phyloP scores from a whole-genome alignment of 2,797 vertebrate species.

The Chelon labrosus region DNA sequence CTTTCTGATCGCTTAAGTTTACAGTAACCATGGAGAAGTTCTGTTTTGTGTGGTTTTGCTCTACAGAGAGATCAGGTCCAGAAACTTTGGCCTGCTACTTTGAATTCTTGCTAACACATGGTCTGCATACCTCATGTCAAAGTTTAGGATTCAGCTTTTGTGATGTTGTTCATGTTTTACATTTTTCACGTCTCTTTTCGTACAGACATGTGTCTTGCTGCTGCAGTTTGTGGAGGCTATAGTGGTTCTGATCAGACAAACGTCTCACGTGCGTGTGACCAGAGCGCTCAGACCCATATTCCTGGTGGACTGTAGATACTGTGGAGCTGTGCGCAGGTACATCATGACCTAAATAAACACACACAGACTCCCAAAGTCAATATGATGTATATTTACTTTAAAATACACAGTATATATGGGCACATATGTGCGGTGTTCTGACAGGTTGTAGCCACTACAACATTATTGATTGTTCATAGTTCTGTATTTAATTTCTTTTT shows the following conservation, averaged over 20 bases:
- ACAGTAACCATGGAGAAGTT: not conserved
- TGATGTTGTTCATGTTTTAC: conserved; percentile 9
- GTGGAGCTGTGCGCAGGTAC: conserved; percentile 95
- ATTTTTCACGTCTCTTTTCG: conserved; percentile 10
- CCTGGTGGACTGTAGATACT: conserved; percentile 97
- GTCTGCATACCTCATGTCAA: not conserved
- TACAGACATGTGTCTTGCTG: conserved; percentile 91
- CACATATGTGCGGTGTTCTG: too few species aligned
- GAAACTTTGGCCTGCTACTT: not conserved
- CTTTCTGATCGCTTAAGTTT: not conserved
- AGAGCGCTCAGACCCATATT: conserved; percentile 97
- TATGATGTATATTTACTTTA: too few species aligned
- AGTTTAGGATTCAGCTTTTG: conserved; percentile 4
- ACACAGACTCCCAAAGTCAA: not conserved
- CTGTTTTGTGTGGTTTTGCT: not conserved
- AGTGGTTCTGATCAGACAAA: conserved; percentile 96
- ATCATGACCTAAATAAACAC: not conserved
- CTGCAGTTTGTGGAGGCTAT: conserved; percentile 97
- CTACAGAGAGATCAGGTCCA: not conserved
- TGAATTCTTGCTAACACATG: not conserved
- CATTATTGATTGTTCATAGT: too few species aligned
- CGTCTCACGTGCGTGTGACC: conserved; percentile 95
- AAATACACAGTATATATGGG: too few species aligned
- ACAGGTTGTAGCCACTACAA: too few species aligned
- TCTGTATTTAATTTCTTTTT: too few species aligned